Base-by-base conservation (phyloP, 2,888 invertebrate species). In the Pristionchus mayeri region DNA sequence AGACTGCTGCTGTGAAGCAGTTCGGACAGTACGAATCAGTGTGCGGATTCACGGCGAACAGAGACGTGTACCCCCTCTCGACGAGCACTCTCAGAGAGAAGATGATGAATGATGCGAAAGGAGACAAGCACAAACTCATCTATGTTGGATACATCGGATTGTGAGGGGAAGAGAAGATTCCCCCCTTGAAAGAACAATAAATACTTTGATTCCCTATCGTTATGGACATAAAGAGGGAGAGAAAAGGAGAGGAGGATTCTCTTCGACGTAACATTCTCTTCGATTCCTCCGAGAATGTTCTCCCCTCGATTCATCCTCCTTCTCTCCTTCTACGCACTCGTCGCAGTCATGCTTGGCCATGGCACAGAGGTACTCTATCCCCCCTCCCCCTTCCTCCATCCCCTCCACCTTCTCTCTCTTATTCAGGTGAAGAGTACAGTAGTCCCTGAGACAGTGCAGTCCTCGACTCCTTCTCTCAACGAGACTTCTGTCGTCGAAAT, bases 11-110 rank as follows among this genome's bases (percentile, higher is more conserved):
- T 24, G 84, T 84, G 71, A 84, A 84, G 76, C 84, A 84, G 52
- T 84, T 75, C 76, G 84, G 84, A 13, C 83, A 83, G 71, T 9
- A 54, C 54, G 84, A 84, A 37, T 27, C 11, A 21, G 30, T 82
- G 2, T 82, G 82, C 37, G 82, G 82, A 27, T 67, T 82, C 82
- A 82, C 50, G 21, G 82, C 30, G 0, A 82, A 82, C 48, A 16
- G 82, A 48, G 63, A 82, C 11, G 63, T 67, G 37, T 80, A 80
- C 27, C 78, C 78, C 18, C 34, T 52, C 3, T 78, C 78, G 0
- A 34, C 63, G 16, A 34, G 40, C n/a, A 34, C 24, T 75, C 75
- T 21, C 21, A 44, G 11, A 11, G 63, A 63, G 63, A 63, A 63
- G 21, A 34, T 30, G 16, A 30, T 63, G 34, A 18, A 63, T 1